Percentiles rank a stretch among this genome's conserved stretches.
Evolutionary conservation across 2,797 vertebrate genomes (phyloP).

Genomic region (Psittacula echo): DNA sequence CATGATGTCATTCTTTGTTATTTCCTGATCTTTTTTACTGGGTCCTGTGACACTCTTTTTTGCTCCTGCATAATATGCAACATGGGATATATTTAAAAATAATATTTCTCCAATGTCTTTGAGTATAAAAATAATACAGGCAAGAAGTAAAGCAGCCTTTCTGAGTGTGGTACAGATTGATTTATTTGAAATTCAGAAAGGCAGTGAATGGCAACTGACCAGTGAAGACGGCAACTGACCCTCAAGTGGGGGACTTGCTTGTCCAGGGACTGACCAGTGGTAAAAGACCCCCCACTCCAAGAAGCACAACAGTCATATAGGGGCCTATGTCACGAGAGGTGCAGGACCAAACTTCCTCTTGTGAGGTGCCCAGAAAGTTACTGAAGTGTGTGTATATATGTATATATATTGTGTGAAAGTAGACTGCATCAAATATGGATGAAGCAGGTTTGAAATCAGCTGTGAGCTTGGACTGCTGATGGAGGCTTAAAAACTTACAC

Average conservation of each 20-base stretch:
- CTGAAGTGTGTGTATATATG: background rate
- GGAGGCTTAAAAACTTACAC: background rate
- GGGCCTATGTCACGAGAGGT: background rate
- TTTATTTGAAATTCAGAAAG: background rate
- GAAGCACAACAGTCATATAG: fast-evolving
- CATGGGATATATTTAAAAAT: background rate
- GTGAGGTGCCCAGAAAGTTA: background rate
- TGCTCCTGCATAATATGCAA: background rate
- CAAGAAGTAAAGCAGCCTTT: background rate
- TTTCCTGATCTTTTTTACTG: background rate
- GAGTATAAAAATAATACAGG: background rate
- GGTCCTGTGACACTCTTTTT: background rate
- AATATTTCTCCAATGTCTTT: background rate
- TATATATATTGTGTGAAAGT: background rate
- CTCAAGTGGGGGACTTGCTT: background rate
- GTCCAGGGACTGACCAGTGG: background rate
- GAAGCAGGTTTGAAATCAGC: background rate
- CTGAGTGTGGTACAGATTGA: background rate
- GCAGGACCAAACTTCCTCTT: background rate
- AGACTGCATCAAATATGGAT: background rate
- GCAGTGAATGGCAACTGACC: too few species aligned
- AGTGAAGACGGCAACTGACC: background rate
- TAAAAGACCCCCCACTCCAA: background rate
- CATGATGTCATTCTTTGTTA: background rate
- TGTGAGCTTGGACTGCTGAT: background rate